Evolutionary conservation across 2,888 invertebrate species (phyloP).

Genomic region (Macropis europaea): DNA sequence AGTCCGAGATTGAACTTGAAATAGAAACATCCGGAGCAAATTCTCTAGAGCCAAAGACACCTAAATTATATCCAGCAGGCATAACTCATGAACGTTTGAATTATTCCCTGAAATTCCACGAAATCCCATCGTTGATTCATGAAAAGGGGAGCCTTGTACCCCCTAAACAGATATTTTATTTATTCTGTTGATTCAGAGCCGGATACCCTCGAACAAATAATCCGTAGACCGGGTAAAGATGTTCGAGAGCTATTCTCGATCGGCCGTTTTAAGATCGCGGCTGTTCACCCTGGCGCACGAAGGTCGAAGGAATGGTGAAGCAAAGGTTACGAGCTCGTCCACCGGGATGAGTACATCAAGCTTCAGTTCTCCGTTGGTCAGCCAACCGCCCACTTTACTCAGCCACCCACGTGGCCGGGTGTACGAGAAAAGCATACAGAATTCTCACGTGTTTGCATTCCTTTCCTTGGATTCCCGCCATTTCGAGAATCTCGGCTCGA

Average conservation of each 20-base stretch:
- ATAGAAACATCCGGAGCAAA: too few species aligned
- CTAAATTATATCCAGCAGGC: too few species aligned
- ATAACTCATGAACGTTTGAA: too few species aligned
- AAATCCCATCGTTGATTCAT: neutral
- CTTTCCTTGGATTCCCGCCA: constrained; percentile 46
- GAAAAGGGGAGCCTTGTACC: neutral
- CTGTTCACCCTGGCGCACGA: constrained; percentile 43
- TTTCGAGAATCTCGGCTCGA: constrained; percentile 11
- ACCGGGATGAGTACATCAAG: constrained; percentile 50
- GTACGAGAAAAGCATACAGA: constrained; percentile 56
- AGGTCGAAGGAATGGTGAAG: constrained; percentile 57
- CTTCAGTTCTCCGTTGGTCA: constrained; percentile 50
- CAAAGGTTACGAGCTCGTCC: constrained; percentile 51
- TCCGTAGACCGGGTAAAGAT: neutral
- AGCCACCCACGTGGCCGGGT: constrained; percentile 66
- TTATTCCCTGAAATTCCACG: neutral
- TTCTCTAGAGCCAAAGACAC: too few species aligned
- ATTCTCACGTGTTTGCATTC: constrained; percentile 58
- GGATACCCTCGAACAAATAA: constrained; percentile 37
- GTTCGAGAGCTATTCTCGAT: constrained; percentile 37
- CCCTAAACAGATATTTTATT: neutral
- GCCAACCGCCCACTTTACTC: constrained; percentile 66
- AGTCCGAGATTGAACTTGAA: too few species aligned
- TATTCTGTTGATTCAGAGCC: constrained; percentile 11
- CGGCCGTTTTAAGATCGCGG: constrained; percentile 31